Evolutionary conservation across 2,113 vertebrate species (phyloP).

Genomic region (Mirounga angustirostris): DNA sequence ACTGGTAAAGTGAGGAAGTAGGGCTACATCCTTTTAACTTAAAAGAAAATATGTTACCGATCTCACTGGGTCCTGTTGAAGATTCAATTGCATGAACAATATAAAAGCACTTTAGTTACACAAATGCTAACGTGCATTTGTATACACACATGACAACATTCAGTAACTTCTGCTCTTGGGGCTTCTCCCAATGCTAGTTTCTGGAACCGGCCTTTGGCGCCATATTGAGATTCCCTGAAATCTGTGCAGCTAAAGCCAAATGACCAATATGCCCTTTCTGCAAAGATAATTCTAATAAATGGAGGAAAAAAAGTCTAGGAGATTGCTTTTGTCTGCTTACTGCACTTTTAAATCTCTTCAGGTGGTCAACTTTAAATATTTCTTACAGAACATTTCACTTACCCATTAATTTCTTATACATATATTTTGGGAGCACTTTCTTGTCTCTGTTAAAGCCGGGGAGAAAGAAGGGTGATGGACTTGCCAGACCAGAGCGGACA

Average conservation of each 20-base stretch:
- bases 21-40: not conserved
- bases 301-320: not conserved
- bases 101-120: not conserved
- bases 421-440: not conserved
- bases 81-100: conserved; percentile 18
- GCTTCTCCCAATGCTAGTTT: not conserved
- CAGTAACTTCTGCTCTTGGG: not conserved
- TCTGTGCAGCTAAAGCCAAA: not conserved
- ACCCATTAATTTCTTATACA: not conserved
- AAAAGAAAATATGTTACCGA: not conserved
- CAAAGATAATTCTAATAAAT: conserved; percentile 27
- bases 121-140: not conserved
- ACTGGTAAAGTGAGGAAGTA: not conserved
- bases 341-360: conserved; percentile 12
- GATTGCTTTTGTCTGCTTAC: not conserved
- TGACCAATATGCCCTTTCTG: not conserved
- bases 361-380: conserved; percentile 20
- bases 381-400: not conserved
- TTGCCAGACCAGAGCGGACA: not conserved
- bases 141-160: not conserved
- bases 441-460: not conserved
- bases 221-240: conserved; percentile 26
- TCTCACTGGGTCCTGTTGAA: not conserved
- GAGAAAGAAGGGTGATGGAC: not conserved
- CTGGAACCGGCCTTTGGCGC: not conserved